phyloP scores from a whole-genome alignment of 2,888 invertebrate genomes.

The Leucoma salicis region DNA sequence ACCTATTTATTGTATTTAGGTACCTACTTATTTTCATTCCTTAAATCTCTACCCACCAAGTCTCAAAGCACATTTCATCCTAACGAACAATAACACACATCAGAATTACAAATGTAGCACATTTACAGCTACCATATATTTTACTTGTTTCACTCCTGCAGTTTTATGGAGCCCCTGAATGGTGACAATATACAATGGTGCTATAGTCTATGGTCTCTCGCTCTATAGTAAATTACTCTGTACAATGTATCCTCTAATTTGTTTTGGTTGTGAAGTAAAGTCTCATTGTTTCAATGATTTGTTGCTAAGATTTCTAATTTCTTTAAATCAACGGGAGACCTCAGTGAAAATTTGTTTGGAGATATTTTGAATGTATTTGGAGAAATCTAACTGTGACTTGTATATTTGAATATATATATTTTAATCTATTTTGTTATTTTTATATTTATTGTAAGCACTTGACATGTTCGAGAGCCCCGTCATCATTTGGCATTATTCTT shows the following conservation, averaged over 20 bases:
- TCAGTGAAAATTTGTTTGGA: slow-evolving; percentile 22
- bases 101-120: slow-evolving; percentile 21
- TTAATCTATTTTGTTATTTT: too few species aligned
- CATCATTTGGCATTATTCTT: too few species aligned
- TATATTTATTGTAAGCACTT: too few species aligned
- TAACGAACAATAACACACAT: not conserved
- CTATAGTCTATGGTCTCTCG: slow-evolving; percentile 7
- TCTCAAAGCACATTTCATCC: too few species aligned
- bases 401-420: too few species aligned
- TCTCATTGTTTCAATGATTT: slow-evolving; percentile 55
- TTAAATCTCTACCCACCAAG: too few species aligned
- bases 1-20: too few species aligned
- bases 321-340: slow-evolving; percentile 46
- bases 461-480: too few species aligned
- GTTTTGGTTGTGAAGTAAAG: slow-evolving; percentile 74
- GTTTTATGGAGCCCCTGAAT: slow-evolving; percentile 69
- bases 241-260: slow-evolving; percentile 62
- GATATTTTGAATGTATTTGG: not conserved
- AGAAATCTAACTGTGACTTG: slow-evolving; percentile 1
- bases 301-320: slow-evolving; percentile 52
- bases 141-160: slow-evolving; percentile 35
- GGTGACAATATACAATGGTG: slow-evolving; percentile 42
- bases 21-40: too few species aligned
- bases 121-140: slow-evolving; percentile 69
- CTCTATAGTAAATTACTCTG: slow-evolving; percentile 10